Conservation (phyloP, 2,888 invertebrate genomes). For the Acrobeloides nanus region DNA sequence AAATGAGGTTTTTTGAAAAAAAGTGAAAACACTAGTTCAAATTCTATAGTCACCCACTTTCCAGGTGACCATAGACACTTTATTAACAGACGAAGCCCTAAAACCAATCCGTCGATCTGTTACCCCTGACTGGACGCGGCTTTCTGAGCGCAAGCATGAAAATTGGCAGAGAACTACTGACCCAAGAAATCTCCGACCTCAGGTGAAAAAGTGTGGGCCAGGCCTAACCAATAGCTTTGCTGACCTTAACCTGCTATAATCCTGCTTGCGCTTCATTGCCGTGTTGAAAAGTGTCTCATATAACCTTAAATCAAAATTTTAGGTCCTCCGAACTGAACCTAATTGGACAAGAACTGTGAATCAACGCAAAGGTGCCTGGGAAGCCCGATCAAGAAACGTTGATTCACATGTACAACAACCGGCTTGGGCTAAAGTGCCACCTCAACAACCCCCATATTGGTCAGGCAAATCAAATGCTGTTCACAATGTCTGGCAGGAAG, state of each 20-base stretch:
- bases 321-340: slow-evolving; percentile 35
- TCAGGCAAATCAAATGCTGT: slow-evolving; percentile 31
- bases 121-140: neutral
- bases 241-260: no score
- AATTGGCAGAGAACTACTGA: slow-evolving; percentile 2
- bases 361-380: slow-evolving; percentile 43
- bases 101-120: slow-evolving; percentile 17
- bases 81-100: slow-evolving; percentile 41
- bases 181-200: slow-evolving; percentile 2
- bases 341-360: slow-evolving; percentile 46
- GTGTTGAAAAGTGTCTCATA: neutral
- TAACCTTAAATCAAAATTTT: neutral
- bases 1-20: no score
- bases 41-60: no score
- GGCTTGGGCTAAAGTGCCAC: slow-evolving; percentile 41
- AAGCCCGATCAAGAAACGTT: slow-evolving; percentile 34
- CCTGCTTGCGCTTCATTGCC: no score
- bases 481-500: slow-evolving; percentile 43
- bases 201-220: neutral
- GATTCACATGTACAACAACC: slow-evolving; percentile 40
- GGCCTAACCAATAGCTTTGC: neutral
- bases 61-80: slow-evolving; percentile 38
- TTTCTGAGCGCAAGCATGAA: slow-evolving; percentile 6
- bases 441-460: slow-evolving; percentile 41
- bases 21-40: no score